Base-by-base conservation (phyloP, 37 sponge, comb jelly and placozoan species). In the Diacarnus erythraeanus region DNA sequence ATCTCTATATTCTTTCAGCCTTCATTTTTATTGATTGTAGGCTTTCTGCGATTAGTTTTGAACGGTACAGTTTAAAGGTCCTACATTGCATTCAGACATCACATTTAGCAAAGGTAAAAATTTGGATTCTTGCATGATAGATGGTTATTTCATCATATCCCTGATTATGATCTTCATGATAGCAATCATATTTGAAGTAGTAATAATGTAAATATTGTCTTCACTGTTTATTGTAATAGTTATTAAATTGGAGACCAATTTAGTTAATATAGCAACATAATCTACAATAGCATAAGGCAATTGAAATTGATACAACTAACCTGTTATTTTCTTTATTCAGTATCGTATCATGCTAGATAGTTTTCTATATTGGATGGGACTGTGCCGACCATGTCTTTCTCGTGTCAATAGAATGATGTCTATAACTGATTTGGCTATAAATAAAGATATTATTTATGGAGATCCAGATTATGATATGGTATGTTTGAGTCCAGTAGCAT, bases 91-190 rank as follows among this genome's bases (percentile, higher is more conserved):
- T 90, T 38, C 72, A 71, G 35, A 75, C 72, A 33, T 54, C 70
- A 31, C 33, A 80, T 29, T 59, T 73, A 29, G 82, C 90, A 42
- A 90, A 90, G 81, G 90, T n/a, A n/a, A n/a, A n/a, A n/a, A n/a
- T n/a, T n/a, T n/a, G n/a, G n/a, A n/a, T n/a, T n/a, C n/a, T n/a
- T n/a, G n/a, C n/a, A n/a, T n/a, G n/a, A n/a, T n/a, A n/a, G n/a
- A n/a, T n/a, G n/a, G n/a, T n/a, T n/a, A n/a, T n/a, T n/a, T n/a
- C n/a, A n/a, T n/a, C n/a, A n/a, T n/a, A n/a, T n/a, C n/a, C n/a
- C n/a, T n/a, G n/a, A n/a, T n/a, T n/a, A n/a, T n/a, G n/a, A n/a
- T n/a, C n/a, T n/a, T n/a, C n/a, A n/a, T n/a, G n/a, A n/a, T n/a
- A n/a, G n/a, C n/a, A n/a, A n/a, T n/a, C n/a, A n/a, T n/a, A n/a